Conservation (phyloP, 2,113 vertebrate genomes). For the Verasper variegatus region DNA sequence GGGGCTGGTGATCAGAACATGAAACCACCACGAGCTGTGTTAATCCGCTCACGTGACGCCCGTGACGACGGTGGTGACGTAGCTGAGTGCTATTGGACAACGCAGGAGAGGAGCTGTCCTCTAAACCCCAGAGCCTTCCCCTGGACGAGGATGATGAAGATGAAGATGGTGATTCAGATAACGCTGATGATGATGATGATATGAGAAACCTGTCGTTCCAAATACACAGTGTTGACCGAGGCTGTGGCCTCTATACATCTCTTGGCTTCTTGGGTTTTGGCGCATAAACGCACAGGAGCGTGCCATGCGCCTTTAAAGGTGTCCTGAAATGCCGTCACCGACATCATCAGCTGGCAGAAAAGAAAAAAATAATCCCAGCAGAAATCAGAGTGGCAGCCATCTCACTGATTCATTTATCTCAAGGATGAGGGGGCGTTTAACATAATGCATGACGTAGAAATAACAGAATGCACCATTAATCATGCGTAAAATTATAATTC, state of each 20-base stretch:
- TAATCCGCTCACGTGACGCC: conserved; percentile 67
- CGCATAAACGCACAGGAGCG: not conserved
- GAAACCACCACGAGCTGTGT: conserved; percentile 25
- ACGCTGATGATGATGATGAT: not conserved
- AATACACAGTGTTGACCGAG: not conserved
- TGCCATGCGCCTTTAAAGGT: conserved; percentile 20
- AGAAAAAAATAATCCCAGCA: not conserved
- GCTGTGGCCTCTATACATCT: not conserved
- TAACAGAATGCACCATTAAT: not conserved
- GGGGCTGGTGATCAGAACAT: conserved; percentile 15
- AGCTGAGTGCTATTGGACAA: conserved; percentile 38
- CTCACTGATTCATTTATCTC: not conserved
- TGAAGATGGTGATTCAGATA: conserved; percentile 41
- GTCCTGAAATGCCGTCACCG: not conserved
- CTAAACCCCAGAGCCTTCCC: not conserved
- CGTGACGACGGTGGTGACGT: conserved; percentile 49
- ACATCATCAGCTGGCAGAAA: conserved; percentile 35
- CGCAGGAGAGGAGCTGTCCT: conserved; percentile 27
- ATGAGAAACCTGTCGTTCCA: not conserved
- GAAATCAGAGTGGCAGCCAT: conserved; percentile 5
- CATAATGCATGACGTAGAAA: not conserved
- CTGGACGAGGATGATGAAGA: conserved; percentile 2
- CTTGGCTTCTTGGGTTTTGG: not conserved
- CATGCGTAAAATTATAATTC: not conserved
- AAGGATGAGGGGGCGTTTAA: not conserved